Evolutionary conservation across 2,888 invertebrate species (phyloP).

Genomic region (Lamellibrachia columna): DNA sequence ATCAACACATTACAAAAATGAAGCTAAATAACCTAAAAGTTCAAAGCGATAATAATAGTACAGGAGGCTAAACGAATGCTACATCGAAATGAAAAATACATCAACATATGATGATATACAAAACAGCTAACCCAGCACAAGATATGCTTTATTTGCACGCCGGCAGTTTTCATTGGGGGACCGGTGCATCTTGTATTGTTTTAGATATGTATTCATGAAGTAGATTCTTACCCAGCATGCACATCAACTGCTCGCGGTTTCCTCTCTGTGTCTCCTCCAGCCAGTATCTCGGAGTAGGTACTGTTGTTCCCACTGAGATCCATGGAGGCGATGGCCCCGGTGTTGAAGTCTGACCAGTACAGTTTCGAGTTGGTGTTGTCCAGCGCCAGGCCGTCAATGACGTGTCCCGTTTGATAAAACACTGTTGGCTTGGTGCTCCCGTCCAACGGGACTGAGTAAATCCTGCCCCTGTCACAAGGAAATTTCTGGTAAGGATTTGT

Average conservation of each 20-base stretch:
- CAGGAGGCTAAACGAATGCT: too few species aligned
- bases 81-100: too few species aligned
- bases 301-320: not conserved
- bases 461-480: not conserved
- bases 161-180: too few species aligned
- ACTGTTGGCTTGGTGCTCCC: not conserved
- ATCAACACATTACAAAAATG: too few species aligned
- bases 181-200: too few species aligned
- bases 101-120: too few species aligned
- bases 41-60: too few species aligned
- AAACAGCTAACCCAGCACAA: too few species aligned
- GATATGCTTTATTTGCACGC: too few species aligned
- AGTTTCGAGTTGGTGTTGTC: conserved; percentile 18
- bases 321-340: conserved; percentile 5
- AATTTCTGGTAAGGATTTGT: not conserved
- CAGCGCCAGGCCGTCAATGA: conserved; percentile 34
- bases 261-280: not conserved
- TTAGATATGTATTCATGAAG: not conserved
- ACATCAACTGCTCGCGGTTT: not conserved
- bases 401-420: conserved; percentile 18
- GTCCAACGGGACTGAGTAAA: not conserved
- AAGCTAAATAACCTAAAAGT: too few species aligned
- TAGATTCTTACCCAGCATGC: not conserved
- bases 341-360: conserved; percentile 34
- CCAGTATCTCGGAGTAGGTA: not conserved